These are phyloP conservation scores for Zaprionus capensis DNA, from an alignment of 1,140 invertebrate genomes.

Conservation along the genomic window DNA sequence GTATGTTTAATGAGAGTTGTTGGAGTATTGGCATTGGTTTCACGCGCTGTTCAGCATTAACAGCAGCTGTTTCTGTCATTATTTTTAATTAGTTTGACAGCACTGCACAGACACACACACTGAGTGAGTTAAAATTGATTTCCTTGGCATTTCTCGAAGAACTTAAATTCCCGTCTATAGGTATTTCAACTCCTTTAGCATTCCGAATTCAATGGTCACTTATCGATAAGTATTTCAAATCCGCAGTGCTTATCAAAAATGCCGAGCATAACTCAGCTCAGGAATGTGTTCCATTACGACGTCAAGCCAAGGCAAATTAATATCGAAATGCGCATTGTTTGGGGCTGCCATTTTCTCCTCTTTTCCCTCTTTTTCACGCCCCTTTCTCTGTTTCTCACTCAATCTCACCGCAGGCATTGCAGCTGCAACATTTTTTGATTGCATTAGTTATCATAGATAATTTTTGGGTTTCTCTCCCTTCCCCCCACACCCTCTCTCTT, in stretches of 20 bases:
- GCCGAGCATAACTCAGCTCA: constrained; percentile 60
- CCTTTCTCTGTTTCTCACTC: not conserved
- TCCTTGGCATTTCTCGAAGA: constrained; percentile 4
- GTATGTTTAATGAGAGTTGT: constrained; percentile 3
- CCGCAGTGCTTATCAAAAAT: constrained; percentile 70
- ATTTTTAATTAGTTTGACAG: constrained; percentile 19
- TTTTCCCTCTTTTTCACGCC: not conserved
- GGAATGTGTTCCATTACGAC: constrained; percentile 22
- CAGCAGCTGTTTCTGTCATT: constrained; percentile 7
- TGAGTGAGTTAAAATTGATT: not conserved
- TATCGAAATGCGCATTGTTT: constrained; percentile 67
- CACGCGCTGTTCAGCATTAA: not conserved
- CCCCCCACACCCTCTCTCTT: not conserved
- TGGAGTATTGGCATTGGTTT: not conserved
- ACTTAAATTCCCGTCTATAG: not conserved
- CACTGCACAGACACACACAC: not conserved
- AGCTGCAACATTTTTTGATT: constrained; percentile 72
- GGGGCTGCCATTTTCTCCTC: constrained; percentile 2
- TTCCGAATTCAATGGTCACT: constrained; percentile 16
- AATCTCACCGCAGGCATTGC: constrained; percentile 58
- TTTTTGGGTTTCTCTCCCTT: constrained; percentile 31
- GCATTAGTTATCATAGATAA: constrained; percentile 68
- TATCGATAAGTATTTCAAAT: constrained; percentile 35
- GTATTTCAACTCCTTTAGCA: constrained; percentile 5
- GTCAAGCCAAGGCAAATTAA: constrained; percentile 50